Evolutionary conservation across 2,113 vertebrate genomes (phyloP).

Genomic region (Neolamprologus ventralis): DNA sequence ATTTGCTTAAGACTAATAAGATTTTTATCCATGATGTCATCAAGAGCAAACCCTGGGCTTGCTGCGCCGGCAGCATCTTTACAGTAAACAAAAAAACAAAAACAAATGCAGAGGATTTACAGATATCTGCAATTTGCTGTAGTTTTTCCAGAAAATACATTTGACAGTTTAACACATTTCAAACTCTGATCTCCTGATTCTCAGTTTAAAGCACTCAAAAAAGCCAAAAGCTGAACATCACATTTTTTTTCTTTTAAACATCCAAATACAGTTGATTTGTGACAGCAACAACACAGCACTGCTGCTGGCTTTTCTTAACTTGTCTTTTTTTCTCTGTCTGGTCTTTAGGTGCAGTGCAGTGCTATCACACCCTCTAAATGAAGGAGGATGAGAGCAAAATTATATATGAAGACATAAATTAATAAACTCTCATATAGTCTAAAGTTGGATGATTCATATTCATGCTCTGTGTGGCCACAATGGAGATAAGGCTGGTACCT

Average conservation of each 20-base stretch:
- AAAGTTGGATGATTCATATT: slow-evolving; percentile 8
- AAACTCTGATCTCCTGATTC: not conserved
- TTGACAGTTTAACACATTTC: not conserved
- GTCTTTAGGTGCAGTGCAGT: not conserved
- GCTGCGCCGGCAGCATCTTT: not conserved
- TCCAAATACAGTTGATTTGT: not conserved
- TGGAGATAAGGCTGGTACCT: not conserved
- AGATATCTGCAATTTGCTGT: not conserved
- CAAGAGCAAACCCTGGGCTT: not conserved
- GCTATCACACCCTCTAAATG: not conserved
- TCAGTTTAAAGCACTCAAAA: not conserved
- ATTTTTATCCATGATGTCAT: not conserved
- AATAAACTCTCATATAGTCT: not conserved
- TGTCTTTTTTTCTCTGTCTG: not conserved
- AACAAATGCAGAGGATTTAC: not conserved
- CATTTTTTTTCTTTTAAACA: not conserved
- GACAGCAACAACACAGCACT: not conserved
- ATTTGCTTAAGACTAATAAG: not conserved
- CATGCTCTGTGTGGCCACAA: not conserved
- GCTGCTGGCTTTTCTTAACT: not conserved
- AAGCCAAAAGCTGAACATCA: not conserved
- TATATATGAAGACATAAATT: slow-evolving; percentile 3
- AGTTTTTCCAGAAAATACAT: not conserved
- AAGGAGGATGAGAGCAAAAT: not conserved
- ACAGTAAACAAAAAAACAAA: not conserved